Percentiles rank a stretch among this genome's conserved stretches.
phyloP scores from a whole-genome alignment of 2,113 vertebrate species.

The Oenanthe melanoleuca region DNA sequence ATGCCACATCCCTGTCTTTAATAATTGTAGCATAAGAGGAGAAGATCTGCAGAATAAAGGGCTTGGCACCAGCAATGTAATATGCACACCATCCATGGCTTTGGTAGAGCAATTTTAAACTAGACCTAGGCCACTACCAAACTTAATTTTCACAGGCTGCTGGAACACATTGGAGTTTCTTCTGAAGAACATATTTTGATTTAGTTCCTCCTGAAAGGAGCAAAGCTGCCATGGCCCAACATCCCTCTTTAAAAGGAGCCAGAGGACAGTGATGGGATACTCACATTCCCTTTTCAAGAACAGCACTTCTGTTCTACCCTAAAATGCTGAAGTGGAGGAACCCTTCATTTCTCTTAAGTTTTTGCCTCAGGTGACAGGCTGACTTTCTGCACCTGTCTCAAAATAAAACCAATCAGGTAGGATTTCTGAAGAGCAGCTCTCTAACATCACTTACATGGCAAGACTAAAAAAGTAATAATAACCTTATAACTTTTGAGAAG shows the following conservation, averaged over 20 bases:
- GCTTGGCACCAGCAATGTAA: background rate
- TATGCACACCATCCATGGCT: background rate
- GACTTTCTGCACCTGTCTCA: background rate
- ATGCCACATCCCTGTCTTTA: background rate
- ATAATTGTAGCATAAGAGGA: background rate
- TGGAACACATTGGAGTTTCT: background rate
- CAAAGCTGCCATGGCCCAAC: background rate
- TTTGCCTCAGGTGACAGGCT: background rate
- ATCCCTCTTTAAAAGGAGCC: background rate
- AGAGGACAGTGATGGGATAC: background rate
- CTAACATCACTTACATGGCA: background rate
- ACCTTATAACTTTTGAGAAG: background rate
- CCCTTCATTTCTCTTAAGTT: background rate
- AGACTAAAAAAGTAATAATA: background rate
- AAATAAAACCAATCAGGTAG: background rate
- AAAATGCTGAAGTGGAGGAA: background rate
- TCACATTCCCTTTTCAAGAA: background rate
- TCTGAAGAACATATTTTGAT: background rate
- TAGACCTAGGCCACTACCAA: background rate
- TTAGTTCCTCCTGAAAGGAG: background rate
- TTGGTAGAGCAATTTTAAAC: background rate
- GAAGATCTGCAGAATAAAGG: background rate
- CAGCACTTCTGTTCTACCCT: background rate
- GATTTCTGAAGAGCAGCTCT: background rate
- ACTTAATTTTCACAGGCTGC: background rate